A percentile compares a stretch with the other conserved stretches of the same genome.
These are phyloP conservation scores for Emys orbicularis DNA, from an alignment of 2,797 vertebrate genomes.

Conservation along the genomic window DNA sequence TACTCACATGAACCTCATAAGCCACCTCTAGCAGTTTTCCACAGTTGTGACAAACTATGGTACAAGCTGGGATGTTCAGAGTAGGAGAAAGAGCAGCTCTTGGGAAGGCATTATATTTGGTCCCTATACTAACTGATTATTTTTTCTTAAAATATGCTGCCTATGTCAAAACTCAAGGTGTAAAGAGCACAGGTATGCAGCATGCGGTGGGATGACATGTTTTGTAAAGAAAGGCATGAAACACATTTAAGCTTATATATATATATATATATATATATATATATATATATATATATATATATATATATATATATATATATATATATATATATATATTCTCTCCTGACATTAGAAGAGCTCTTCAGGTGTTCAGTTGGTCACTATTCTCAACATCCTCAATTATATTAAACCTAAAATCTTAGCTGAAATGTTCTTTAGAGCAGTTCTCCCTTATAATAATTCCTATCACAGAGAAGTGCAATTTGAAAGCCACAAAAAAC, in stretches of 20 bases:
- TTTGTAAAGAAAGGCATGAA: not conserved
- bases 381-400: not conserved
- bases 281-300: no score
- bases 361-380: not conserved
- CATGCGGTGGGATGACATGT: not conserved
- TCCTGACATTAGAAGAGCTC: not conserved
- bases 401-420: constrained; percentile 23
- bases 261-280: not conserved
- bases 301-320: no score
- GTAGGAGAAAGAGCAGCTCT: not conserved
- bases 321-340: not conserved
- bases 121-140: not conserved
- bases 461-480: not conserved
- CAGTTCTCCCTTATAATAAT: not conserved
- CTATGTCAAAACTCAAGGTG: not conserved
- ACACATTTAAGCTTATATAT: not conserved
- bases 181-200: not conserved
- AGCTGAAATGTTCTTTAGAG: not conserved
- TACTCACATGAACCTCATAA: not conserved
- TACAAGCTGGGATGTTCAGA: not conserved
- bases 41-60: not conserved
- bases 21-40: not conserved
- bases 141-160: rapidly evolving
- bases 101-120: not conserved
- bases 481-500: constrained; percentile 10